Percentiles rank a stretch among this genome's conserved stretches.
phyloP scores from a whole-genome alignment of 2,888 invertebrate genomes.

The Dascillus cervinus region DNA sequence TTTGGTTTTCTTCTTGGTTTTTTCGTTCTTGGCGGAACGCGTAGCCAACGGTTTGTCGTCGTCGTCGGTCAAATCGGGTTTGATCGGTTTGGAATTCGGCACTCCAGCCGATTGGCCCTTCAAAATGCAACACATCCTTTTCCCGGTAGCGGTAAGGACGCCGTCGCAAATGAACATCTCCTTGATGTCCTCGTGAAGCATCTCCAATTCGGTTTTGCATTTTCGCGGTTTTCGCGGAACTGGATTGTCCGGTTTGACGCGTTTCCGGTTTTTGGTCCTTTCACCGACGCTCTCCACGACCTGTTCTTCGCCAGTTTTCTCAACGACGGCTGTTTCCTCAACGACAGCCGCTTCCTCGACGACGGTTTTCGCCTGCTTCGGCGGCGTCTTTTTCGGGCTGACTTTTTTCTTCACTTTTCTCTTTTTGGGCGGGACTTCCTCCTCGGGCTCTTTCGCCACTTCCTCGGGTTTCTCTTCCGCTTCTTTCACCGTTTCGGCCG shows the following conservation, averaged over 20 bases:
- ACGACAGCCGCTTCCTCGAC: constrained; percentile 36
- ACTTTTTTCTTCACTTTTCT: constrained; percentile 2
- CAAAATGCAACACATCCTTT: constrained; percentile 48
- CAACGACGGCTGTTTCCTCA: constrained; percentile 19
- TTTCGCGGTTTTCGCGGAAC: constrained; percentile 9
- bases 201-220: constrained; percentile 48
- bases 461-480: constrained; percentile 4
- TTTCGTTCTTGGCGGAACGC: constrained; percentile 2
- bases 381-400: constrained; percentile 7
- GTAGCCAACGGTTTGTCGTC: constrained; percentile 5
- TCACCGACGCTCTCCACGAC: constrained; percentile 14
- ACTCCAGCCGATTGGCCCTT: constrained; percentile 27
- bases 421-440: constrained; percentile 15
- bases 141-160: constrained; percentile 55
- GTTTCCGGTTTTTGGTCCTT: constrained; percentile 16
- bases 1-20: constrained; percentile 5
- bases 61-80: constrained; percentile 2
- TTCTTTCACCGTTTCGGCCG: constrained; percentile 8
- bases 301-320: constrained; percentile 10
- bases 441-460: constrained; percentile 11
- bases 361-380: constrained; percentile 1
- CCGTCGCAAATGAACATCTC: constrained; percentile 63
- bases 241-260: constrained; percentile 8
- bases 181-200: constrained; percentile 60
- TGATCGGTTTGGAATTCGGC: neutral